A percentile compares a stretch with the other conserved stretches of the same genome.
phyloP scores from a whole-genome alignment of 2,797 vertebrate species.

The Cirrhinus mrigala region DNA sequence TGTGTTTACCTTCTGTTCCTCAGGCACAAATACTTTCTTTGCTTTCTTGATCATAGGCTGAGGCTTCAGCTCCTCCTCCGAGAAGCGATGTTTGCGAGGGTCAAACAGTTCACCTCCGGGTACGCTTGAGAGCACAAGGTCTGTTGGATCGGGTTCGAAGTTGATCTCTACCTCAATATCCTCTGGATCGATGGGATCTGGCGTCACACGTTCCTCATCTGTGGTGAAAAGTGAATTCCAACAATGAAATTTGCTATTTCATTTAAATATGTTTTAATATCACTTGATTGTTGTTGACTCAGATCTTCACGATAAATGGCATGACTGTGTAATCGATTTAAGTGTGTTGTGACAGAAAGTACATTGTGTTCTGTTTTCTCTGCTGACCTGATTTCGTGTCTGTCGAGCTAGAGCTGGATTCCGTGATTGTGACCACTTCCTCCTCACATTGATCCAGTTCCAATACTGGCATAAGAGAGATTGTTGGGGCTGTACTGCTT shows the following conservation, averaged over 20 bases:
- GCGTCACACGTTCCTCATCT: conserved; percentile 79
- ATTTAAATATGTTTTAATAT: not conserved
- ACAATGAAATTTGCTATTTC: not conserved
- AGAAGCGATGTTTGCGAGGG: conserved; percentile 95
- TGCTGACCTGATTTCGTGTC: conserved; percentile 71
- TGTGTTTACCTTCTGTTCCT: conserved; percentile 89
- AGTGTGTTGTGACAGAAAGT: not conserved
- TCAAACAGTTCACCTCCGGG: conserved; percentile 95
- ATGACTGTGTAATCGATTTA: not conserved
- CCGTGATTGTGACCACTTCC: conserved; percentile 72
- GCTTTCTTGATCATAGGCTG: conserved; percentile 99
- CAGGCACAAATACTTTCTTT: conserved; percentile 94
- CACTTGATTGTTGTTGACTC: not conserved
- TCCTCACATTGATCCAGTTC: conserved; percentile 79
- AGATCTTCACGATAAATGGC: not conserved
- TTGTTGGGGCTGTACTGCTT: conserved; percentile 23
- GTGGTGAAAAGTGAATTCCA: conserved; percentile 65
- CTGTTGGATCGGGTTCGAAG: conserved; percentile 94
- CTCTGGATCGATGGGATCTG: conserved; percentile 84
- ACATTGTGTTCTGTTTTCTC: not conserved
- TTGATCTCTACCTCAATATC: conserved; percentile 90
- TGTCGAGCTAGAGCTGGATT: conserved; percentile 56
- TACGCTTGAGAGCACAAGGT: conserved; percentile 94
- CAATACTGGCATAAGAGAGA: conserved; percentile 83
- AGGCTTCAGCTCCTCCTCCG: conserved; percentile 94